Conservation (phyloP, 2,797 vertebrate genomes). For the Helarctos malayanus region DNA sequence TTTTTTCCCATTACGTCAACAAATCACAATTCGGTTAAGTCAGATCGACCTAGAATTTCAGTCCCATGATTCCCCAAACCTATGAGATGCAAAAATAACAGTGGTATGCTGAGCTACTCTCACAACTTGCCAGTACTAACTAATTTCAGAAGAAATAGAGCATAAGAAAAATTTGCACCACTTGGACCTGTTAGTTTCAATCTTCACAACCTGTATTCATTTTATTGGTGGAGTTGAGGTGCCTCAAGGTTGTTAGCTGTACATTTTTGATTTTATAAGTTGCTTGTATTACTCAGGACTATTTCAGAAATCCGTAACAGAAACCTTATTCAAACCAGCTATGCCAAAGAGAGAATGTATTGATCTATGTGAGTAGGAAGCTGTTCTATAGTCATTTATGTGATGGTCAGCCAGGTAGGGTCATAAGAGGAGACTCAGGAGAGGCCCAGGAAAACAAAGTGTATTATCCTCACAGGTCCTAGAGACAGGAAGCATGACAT, state of each 20-base stretch:
- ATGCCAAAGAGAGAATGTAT: neutral
- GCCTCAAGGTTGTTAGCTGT: neutral
- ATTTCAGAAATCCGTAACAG: conserved; percentile 20
- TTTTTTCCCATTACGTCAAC: conserved; percentile 64
- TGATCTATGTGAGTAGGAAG: neutral
- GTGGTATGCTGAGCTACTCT: neutral
- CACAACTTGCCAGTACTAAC: neutral
- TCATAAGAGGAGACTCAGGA: neutral
- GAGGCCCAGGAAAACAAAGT: neutral
- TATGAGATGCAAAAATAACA: conserved; percentile 23
- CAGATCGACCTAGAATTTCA: conserved; percentile 32
- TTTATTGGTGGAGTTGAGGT: neutral
- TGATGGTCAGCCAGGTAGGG: neutral
- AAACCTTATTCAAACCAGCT: neutral
- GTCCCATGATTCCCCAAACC: neutral
- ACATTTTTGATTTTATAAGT: neutral
- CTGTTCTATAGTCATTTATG: neutral
- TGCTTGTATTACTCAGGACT: neutral
- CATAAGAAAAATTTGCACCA: neutral
- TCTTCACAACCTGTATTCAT: neutral
- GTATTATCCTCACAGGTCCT: neutral
- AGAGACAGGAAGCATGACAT: neutral
- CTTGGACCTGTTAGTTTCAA: neutral
- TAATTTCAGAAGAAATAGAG: conserved; percentile 26
- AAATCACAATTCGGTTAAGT: neutral